These are phyloP conservation scores for Synanthedon tipuliformis DNA, from an alignment of 2,888 invertebrate species.

Conservation along the genomic window DNA sequence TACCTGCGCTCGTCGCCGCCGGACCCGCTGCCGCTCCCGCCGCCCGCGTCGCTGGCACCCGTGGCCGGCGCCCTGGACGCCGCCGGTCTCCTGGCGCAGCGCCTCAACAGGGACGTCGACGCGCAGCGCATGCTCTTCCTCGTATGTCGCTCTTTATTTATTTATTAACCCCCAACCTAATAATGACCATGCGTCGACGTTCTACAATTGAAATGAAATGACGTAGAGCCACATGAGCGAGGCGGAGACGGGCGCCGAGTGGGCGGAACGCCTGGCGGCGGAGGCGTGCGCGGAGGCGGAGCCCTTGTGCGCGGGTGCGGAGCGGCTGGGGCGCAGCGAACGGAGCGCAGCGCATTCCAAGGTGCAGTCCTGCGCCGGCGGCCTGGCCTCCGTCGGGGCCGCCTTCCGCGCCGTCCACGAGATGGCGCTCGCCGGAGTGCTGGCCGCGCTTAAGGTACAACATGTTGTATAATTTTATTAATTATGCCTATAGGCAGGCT, in stretches of 20 bases:
- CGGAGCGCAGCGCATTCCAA: constrained; percentile 35
- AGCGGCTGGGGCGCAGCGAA: constrained; percentile 9
- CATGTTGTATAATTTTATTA: too few relatives aligned
- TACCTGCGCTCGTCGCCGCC: constrained; percentile 72
- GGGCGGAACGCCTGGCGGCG: constrained; percentile 85
- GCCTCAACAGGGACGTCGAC: constrained; percentile 84
- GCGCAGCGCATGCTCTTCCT: constrained; percentile 81
- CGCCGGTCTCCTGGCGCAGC: constrained; percentile 78
- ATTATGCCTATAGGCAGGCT: too few relatives aligned
- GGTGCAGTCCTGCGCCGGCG: constrained; percentile 43
- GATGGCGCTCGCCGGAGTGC: constrained; percentile 26
- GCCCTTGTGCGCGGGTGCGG: constrained; percentile 67
- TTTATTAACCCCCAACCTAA: too few relatives aligned
- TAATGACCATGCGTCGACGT: too few relatives aligned
- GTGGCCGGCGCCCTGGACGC: constrained; percentile 13
- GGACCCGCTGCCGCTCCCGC: constrained; percentile 31
- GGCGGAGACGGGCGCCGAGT: constrained; percentile 91
- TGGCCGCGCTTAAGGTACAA: constrained; percentile 22
- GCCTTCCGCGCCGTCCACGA: constrained; percentile 42
- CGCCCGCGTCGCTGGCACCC: constrained; percentile 52
- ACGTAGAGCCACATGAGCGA: constrained; percentile 86
- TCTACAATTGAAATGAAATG: background rate
- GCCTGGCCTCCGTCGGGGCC: constrained; percentile 37
- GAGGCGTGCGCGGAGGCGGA: constrained; percentile 80
- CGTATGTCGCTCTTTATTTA: constrained; percentile 48